These are phyloP conservation scores for Fissipunctia ypsillon DNA, from an alignment of 2,888 invertebrate species.

Conservation along the genomic window DNA sequence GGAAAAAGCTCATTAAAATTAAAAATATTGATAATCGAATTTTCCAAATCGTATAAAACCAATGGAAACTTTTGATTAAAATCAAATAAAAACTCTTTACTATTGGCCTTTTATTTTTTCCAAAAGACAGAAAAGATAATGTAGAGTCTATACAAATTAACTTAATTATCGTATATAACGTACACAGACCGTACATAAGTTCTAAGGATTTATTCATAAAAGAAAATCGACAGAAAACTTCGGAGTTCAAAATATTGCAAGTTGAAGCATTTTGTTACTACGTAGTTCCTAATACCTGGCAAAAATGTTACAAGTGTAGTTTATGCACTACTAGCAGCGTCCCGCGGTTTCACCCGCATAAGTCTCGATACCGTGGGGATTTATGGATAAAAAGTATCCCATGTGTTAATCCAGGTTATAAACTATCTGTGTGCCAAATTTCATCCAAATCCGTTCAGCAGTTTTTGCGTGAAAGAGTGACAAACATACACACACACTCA, in stretches of 20 bases:
- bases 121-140: neutral
- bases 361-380: too few species aligned
- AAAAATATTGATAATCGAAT: neutral
- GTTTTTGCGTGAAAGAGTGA: too few species aligned
- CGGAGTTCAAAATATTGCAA: neutral
- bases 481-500: too few species aligned
- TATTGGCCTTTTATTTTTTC: neutral
- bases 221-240: neutral
- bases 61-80: neutral
- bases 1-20: neutral
- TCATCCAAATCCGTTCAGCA: too few species aligned
- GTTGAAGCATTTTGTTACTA: neutral
- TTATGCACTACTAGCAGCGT: too few species aligned
- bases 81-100: neutral
- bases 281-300: too few species aligned
- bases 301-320: neutral
- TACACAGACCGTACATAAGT: neutral
- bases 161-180: neutral
- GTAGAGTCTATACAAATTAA: neutral
- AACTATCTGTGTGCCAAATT: too few species aligned
- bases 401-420: too few species aligned
- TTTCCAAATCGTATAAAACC: neutral
- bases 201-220: neutral
- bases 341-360: too few species aligned
- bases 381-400: too few species aligned